Evolutionary conservation across 2,888 invertebrate species (phyloP).

Genomic region (Mycalesis mineus): DNA sequence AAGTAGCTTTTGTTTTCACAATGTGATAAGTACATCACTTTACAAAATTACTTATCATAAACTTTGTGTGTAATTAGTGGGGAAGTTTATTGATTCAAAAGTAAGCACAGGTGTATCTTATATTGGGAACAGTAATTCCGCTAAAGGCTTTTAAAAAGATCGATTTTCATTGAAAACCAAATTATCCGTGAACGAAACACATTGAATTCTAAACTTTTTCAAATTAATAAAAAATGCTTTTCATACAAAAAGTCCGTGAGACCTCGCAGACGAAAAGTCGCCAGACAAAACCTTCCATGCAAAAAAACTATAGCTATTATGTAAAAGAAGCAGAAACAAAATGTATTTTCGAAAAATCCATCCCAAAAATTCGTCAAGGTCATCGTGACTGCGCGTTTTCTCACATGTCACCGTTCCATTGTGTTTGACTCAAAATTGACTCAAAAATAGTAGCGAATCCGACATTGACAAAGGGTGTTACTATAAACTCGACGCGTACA

Average conservation of each 20-base stretch:
- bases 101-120: too few species aligned
- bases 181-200: background rate
- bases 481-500: constrained; percentile 59
- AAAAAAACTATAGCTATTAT: constrained; percentile 38
- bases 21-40: too few species aligned
- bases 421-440: constrained; percentile 49
- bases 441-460: constrained; percentile 66
- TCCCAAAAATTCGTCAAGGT: constrained; percentile 54
- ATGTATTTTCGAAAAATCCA: constrained; percentile 39
- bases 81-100: too few species aligned
- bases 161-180: background rate
- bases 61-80: too few species aligned
- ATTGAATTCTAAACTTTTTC: background rate
- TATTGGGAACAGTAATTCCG: too few species aligned
- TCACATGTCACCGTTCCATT: constrained; percentile 69
- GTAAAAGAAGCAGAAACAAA: constrained; percentile 44
- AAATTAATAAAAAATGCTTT: background rate
- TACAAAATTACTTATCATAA: too few species aligned
- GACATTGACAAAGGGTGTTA: constrained; percentile 73
- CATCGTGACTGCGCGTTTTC: constrained; percentile 59
- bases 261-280: constrained; percentile 59
- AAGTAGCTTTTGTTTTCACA: too few species aligned
- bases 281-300: constrained; percentile 45
- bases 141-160: too few species aligned
- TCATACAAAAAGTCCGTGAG: constrained; percentile 14